phyloP scores from a whole-genome alignment of 2,797 vertebrate species.

The Microhierax caerulescens region DNA sequence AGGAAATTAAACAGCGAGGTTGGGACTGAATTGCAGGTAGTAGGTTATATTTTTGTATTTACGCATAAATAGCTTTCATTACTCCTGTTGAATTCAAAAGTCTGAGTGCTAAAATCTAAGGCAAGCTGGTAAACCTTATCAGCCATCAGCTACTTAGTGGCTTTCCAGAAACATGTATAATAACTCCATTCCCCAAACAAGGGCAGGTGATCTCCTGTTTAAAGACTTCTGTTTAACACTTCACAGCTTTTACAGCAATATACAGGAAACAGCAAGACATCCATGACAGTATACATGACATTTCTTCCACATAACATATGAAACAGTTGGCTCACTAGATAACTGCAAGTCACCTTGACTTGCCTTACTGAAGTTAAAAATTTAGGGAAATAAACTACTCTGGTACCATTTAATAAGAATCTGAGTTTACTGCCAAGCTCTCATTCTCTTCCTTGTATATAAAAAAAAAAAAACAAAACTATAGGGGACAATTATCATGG shows the following conservation, averaged over 20 bases:
- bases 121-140: not conserved
- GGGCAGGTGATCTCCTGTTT: not conserved
- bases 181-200: not conserved
- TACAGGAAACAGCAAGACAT: rapidly evolving
- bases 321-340: not conserved
- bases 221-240: rapidly evolving
- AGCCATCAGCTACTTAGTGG: not conserved
- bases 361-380: not conserved
- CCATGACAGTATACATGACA: rapidly evolving
- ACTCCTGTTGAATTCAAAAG: not conserved
- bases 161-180: not conserved
- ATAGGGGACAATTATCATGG: not conserved
- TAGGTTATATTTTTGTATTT: not conserved
- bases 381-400: not conserved
- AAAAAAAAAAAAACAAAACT: not conserved
- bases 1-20: not conserved
- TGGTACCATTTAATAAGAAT: not conserved
- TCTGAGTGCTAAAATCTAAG: not conserved
- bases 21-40: not conserved
- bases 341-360: not conserved
- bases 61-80: not conserved
- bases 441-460: not conserved
- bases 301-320: not conserved
- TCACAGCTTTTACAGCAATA: not conserved
- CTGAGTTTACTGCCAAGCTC: not conserved